Base-by-base conservation (phyloP, 2,888 invertebrate species). In the Pinctada fucata region DNA sequence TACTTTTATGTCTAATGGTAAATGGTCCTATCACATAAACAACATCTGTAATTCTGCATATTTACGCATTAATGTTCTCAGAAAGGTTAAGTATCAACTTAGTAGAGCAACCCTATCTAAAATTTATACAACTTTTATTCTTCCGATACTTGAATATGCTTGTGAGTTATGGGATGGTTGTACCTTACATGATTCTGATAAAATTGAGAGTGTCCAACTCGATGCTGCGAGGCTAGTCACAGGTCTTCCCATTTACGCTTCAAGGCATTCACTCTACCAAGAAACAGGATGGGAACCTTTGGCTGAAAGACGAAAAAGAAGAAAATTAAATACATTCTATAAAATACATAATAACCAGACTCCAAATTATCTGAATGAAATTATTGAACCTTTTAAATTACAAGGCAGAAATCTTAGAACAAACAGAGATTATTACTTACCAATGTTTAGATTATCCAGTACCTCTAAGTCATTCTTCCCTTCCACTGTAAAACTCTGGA, bases 21-120 rank as follows among this genome's bases (percentile, higher is more conserved):
- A n/a, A n/a, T n/a, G n/a, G n/a, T 52, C 58, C 58, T 10, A 10
- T 52, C 58, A 52, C 49, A 73, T 68, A 51, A 52, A 78, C 45
- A 70, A 67, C 52, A 75, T 75, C 6, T 50, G n/a, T 8, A 52
- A n/a, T 13, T 49, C 67, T n/a, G 76, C 66, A 13, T 72, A 68
- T n/a, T 68, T 68, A 48, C 66, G 67, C 47, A 51, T 78, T 5
- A 52, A 52, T 8, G 48, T 78, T 67, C 51, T 72, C 31, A 51
- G 78, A 16, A 78, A 78, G 68, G 48, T 78, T 5, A 78, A 78
- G 67, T 78, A 47, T 48, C 31, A 47, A 10, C 8, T 78, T 13
- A 67, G 51, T 58, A 73, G 63, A 58, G 16, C 10, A 52, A 48
- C 68, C 50, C 16, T 78, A 3, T 51, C n/a, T 67, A 72, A 68